Evolutionary conservation across 2,888 invertebrate genomes (phyloP), one percentile per base, ranked within the genome.

Genomic region (Drosophila trichaetosa): DNA sequence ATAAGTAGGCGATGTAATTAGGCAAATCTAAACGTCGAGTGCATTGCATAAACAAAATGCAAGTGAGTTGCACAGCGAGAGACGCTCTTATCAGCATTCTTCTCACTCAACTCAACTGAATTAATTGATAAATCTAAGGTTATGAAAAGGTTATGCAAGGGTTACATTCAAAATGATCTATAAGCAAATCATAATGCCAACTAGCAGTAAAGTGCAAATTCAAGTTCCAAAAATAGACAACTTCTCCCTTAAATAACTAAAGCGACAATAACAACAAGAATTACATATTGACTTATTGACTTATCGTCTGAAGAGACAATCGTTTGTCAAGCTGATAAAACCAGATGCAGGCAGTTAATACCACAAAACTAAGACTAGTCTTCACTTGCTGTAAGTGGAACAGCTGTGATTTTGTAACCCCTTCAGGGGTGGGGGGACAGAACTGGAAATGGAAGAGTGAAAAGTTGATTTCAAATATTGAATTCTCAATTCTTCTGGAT

Each of bases 61-160:
- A 52, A 29, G 18, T 36, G 49, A 75, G 69, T 82, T 75, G 82
- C 72, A 72, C 75, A 71, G 68, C 46, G 59, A 51, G 24, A n/a
- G 31, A 31, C 40, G 40, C 48, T 56, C 79, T 82, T 89, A 84
- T 84, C 83, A 72, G 65, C 16, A 13, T 46, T 21, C 8, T 24
- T 46, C 18, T 40, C 59, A 31, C 27, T 24, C 46, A 46, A 24
- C 42, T 16, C 8, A 56, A n/a, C 40, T 38, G 53, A 66, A 73
- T 64, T 62, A 76, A 70, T 58, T 56, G 56, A 11, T 49, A 66
- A 75, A 64, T 67, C 67, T 69, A 69, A 81, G 87, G 83, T 84
- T 82, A 78, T 31, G 63, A 71, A 75, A 90, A 91, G 90, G 89
- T 91, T 81, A 84, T 36, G 13, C 34, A 40, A 62, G 54, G 58